Evolutionary conservation across 2,888 invertebrate species (phyloP), one percentile per base, ranked within the genome.

Genomic region (Drosophila antonietae): DNA sequence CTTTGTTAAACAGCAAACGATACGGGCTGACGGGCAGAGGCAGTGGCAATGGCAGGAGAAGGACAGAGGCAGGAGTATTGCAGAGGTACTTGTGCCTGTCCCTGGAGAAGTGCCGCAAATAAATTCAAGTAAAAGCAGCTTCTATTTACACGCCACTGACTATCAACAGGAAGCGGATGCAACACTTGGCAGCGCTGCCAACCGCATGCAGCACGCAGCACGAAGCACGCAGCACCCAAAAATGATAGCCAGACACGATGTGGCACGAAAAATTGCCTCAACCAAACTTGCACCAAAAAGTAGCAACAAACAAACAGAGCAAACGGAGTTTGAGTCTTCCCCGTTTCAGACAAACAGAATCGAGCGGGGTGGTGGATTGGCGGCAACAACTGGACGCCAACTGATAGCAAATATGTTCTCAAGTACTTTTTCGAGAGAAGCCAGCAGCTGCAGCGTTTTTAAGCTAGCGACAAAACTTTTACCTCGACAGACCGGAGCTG

Each of bases 121-220:
- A 83, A 87, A 88, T 87, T 87, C 59, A 78, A 81, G 79, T 76
- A 64, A 76, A 76, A 79, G 83, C 81, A 81, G 88, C 81, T 83
- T 87, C 88, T 84, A 86, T 83, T 88, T 83, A 73, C 89, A 87
- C 81, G 81, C 81, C 83, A 86, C 76, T 80, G 89, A 88, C 69
- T 88, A 83, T 81, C 86, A 89, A 90, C 89, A 88, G 89, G 89
- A 86, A 86, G 55, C 86, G 86, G 85, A 85, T 89, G 89, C 85
- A 89, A 88, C 89, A 85, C 85, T 85, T 89, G 82, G 78, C 88
- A 88, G 83, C 80, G 70, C 83, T 80, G 82, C 82, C 88, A 84
- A 87, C 88, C 88, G 53, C 53, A 37, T 37, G 23, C 53, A 39
- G 68, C 83, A 84, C 4, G 69, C 71, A 78, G 68, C 83, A 84